Conservation (phyloP, 2,797 vertebrate genomes). For the Danio choprae region DNA sequence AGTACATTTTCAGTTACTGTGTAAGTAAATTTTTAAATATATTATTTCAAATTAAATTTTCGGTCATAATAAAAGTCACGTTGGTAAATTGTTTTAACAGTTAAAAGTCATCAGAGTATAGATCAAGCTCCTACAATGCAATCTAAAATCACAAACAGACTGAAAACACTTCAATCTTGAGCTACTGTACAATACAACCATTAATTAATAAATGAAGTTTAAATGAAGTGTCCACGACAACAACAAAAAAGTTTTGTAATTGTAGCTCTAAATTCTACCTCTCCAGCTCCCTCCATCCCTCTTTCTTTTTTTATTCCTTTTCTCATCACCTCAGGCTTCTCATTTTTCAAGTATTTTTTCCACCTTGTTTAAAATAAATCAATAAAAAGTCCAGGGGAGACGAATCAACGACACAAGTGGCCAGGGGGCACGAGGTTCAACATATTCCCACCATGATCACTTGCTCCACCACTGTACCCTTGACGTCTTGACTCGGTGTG, state of each 20-base stretch:
- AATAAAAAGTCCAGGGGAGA: constrained; percentile 76
- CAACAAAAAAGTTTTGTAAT: not conserved
- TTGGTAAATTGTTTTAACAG: too few species aligned
- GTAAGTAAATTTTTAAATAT: too few species aligned
- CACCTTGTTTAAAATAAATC: constrained; percentile 79
- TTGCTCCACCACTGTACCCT: constrained; percentile 56
- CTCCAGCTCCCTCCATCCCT: constrained; percentile 30
- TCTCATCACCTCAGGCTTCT: constrained; percentile 46
- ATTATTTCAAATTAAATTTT: too few species aligned
- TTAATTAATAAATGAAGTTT: too few species aligned
- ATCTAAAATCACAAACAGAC: too few species aligned
- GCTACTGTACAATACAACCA: too few species aligned
- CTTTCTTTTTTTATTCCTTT: constrained; percentile 27
- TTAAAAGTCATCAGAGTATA: too few species aligned
- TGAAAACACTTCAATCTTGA: too few species aligned
- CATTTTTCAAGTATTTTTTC: constrained; percentile 77
- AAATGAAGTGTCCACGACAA: not conserved
- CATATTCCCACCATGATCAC: constrained; percentile 68
- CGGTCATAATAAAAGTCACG: too few species aligned
- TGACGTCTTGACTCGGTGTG: constrained; percentile 53
- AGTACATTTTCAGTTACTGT: too few species aligned
- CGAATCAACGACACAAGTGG: constrained; percentile 74
- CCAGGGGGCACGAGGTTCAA: constrained; percentile 59
- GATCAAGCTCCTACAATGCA: too few species aligned
- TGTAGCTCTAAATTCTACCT: not conserved